phyloP scores from a whole-genome alignment of 2,888 invertebrate species.

The Sminthurinus aureus region DNA sequence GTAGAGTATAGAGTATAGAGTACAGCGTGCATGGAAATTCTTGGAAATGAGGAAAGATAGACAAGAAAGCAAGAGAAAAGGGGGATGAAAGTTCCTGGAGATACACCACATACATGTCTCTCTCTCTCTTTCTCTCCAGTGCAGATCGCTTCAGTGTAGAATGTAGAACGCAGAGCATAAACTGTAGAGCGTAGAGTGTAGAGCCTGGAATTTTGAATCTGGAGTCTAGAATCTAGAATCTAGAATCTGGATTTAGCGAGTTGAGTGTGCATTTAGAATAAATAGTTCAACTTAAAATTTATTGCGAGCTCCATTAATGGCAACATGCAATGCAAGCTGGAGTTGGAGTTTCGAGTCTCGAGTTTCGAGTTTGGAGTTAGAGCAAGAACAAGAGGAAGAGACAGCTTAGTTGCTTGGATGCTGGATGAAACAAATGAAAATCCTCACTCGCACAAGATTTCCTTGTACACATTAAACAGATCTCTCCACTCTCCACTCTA shows the following conservation, averaged over 20 bases:
- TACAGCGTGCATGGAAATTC: background rate
- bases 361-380: too few relatives aligned
- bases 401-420: too few relatives aligned
- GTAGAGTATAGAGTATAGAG: background rate
- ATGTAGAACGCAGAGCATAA: too few relatives aligned
- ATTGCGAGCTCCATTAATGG: slow-evolving; percentile 19
- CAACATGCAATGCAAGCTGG: slow-evolving; percentile 16
- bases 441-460: too few relatives aligned
- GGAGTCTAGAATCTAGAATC: background rate
- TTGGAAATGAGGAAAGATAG: background rate
- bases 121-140: too few relatives aligned
- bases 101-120: background rate
- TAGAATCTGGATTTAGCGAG: background rate
- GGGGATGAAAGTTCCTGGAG: background rate
- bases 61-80: background rate
- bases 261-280: background rate
- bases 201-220: background rate
- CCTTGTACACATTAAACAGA: too few relatives aligned
- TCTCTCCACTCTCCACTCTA: too few relatives aligned
- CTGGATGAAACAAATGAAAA: slow-evolving; percentile 23
- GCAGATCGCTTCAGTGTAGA: too few relatives aligned
- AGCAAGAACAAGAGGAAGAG: too few relatives aligned
- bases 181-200: background rate
- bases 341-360: too few relatives aligned
- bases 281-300: slow-evolving; percentile 7